Evolutionary conservation across 2,797 vertebrate genomes (phyloP), one percentile per base, ranked within the genome.

Genomic region (Cirrhinus molitorella): DNA sequence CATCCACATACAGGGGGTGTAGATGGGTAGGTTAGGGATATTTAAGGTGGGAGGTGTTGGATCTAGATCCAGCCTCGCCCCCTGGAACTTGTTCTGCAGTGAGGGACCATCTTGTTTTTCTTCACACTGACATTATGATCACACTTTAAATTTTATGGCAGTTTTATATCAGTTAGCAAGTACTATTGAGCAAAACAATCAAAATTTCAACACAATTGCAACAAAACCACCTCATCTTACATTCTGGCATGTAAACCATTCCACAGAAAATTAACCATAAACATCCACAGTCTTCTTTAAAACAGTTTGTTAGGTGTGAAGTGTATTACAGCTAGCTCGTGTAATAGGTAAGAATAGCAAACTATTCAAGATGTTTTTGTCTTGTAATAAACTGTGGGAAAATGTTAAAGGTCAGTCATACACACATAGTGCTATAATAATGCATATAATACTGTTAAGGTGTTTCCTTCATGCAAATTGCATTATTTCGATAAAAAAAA

Each of bases 321-420:
- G 16, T 21, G 4, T 31, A 21, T 63, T 47, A 31, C 13, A 66
- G 31, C 25, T 45, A 79, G 25, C 57, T 70, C 45, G 65, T 71
- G 37, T 31, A 72, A 81, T 65, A 37, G 57, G 31, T 80, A 65
- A 75, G 31, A 66, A 49, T 53, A 59, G 77, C 73, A 81, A 87
- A 87, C 47, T 59, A 66, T 83, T 57, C 70, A 67, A 66, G 31
- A 72, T 11, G 79, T 68, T 87, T 81, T 84, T 78, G 82, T 87
- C 81, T 63, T 59, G 45, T 17, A 67, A 72, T 34, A 40, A 72
- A 79, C 59, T 11, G 19, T 16, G 74, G 83, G 37, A 77, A 55
- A 53, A 70, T 55, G 55, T 71, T 71, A 84, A 68, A 67, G 21
- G 67, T 77, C 74, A 81, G 75, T 81, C 25, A 16, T 37, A 70